Evolutionary conservation across 2,113 vertebrate genomes (phyloP).

Genomic region (Collichthys lucidus): DNA sequence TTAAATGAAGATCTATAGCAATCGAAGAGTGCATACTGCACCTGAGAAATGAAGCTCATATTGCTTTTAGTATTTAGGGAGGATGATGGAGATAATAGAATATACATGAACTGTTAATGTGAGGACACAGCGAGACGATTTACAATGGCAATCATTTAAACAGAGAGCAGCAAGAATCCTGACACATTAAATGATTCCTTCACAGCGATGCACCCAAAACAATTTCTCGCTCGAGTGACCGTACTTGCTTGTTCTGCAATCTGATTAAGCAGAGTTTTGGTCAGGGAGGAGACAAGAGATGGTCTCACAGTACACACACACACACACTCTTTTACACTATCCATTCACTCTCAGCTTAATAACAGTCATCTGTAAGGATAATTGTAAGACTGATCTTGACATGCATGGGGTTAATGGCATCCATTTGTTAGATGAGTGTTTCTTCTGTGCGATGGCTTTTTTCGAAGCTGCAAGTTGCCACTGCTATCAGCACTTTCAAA

Average conservation of each 20-base stretch:
- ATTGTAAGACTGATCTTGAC: constrained; percentile 68
- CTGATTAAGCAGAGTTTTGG: constrained; percentile 68
- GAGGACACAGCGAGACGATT: constrained; percentile 53
- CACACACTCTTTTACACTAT: background rate
- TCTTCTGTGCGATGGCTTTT: constrained; percentile 36
- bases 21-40: background rate
- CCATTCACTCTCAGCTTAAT: constrained; percentile 50
- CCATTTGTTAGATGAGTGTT: constrained; percentile 60
- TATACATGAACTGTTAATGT: constrained; percentile 67
- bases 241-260: constrained; percentile 71
- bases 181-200: constrained; percentile 72
- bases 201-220: constrained; percentile 73
- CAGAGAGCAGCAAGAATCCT: constrained; percentile 51
- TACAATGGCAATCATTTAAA: constrained; percentile 71
- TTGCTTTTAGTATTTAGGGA: constrained; percentile 30
- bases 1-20: constrained; percentile 22
- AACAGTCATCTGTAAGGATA: constrained; percentile 66
- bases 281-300: constrained; percentile 43
- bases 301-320: background rate
- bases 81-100: constrained; percentile 62
- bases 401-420: constrained; percentile 57
- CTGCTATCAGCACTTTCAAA: constrained; percentile 27
- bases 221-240: constrained; percentile 79
- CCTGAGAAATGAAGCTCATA: constrained; percentile 29
- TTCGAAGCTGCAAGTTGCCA: constrained; percentile 21